A percentile compares a stretch with the other conserved stretches of the same genome.
Evolutionary conservation across 2,797 vertebrate genomes (phyloP).

Genomic region (Salmo trutta): DNA sequence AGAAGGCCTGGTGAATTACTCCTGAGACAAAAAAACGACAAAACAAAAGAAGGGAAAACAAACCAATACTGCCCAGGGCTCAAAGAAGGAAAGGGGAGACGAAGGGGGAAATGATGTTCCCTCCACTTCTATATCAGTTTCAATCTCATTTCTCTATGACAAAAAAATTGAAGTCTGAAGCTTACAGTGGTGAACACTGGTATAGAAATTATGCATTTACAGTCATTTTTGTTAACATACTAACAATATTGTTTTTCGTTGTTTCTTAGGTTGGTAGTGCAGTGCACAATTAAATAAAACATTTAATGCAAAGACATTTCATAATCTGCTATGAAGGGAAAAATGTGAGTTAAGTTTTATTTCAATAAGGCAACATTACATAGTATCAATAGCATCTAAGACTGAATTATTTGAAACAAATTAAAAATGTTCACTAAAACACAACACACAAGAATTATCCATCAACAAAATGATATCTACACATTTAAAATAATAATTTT

Average conservation of each 20-base stretch:
- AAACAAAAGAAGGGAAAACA: slow-evolving; percentile 35
- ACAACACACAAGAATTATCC: no score
- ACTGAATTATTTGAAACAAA: not conserved
- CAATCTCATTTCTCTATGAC: not conserved
- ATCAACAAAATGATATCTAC: not conserved
- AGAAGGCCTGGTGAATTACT: slow-evolving; percentile 50
- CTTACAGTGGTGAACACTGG: not conserved
- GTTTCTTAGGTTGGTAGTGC: not conserved
- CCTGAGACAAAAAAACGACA: slow-evolving; percentile 38
- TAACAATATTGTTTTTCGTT: not conserved
- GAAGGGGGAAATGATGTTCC: not conserved
- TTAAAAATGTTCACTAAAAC: not conserved
- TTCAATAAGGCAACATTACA: not conserved
- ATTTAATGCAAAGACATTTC: not conserved
- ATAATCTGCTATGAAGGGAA: not conserved
- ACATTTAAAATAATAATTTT: not conserved
- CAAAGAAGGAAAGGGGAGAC: not conserved
- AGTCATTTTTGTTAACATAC: not conserved
- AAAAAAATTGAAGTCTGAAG: not conserved
- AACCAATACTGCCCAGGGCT: not conserved
- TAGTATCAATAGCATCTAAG: not conserved
- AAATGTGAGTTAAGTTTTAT: not conserved
- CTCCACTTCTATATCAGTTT: not conserved
- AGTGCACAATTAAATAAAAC: not conserved
- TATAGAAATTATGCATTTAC: not conserved